phyloP scores from a whole-genome alignment of 2,888 invertebrate species.

The Lissocephala sabroskyi region DNA sequence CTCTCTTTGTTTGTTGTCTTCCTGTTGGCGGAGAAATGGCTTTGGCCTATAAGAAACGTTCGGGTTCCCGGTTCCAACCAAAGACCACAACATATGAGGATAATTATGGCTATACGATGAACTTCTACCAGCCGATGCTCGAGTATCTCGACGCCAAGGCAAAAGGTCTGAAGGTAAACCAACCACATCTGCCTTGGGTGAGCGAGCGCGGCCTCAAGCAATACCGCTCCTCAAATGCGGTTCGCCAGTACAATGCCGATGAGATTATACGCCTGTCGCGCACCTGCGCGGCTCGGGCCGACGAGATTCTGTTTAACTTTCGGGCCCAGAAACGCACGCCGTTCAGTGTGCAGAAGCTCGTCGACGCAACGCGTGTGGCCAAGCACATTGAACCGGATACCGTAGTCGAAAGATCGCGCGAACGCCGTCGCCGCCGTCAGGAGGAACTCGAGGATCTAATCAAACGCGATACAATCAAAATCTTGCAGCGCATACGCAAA shows the following conservation, averaged over 20 bases:
- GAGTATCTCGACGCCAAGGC: constrained; percentile 85
- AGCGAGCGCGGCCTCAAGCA: constrained; percentile 81
- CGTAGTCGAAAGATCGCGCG: constrained; percentile 71
- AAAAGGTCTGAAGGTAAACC: constrained; percentile 67
- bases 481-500: constrained; percentile 65
- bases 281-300: constrained; percentile 80
- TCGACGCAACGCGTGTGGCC: constrained; percentile 74
- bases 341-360: constrained; percentile 74
- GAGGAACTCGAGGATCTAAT: constrained; percentile 77
- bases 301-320: constrained; percentile 75
- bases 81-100: constrained; percentile 79
- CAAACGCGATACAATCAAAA: constrained; percentile 70
- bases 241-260: constrained; percentile 79
- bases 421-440: constrained; percentile 72
- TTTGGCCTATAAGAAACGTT: constrained; percentile 67
- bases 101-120: constrained; percentile 88
- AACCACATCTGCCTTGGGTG: constrained; percentile 82
- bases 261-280: constrained; percentile 80
- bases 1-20: neutral
- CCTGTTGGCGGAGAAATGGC: constrained; percentile 50
- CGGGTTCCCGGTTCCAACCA: constrained; percentile 66
- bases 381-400: constrained; percentile 73
- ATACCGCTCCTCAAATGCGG: constrained; percentile 78
- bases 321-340: constrained; percentile 71
- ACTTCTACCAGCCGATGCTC: constrained; percentile 90